Percentiles rank a stretch among this genome's conserved stretches.
Evolutionary conservation across 2,797 vertebrate species (phyloP).

Genomic region (Anguilla marmorata): DNA sequence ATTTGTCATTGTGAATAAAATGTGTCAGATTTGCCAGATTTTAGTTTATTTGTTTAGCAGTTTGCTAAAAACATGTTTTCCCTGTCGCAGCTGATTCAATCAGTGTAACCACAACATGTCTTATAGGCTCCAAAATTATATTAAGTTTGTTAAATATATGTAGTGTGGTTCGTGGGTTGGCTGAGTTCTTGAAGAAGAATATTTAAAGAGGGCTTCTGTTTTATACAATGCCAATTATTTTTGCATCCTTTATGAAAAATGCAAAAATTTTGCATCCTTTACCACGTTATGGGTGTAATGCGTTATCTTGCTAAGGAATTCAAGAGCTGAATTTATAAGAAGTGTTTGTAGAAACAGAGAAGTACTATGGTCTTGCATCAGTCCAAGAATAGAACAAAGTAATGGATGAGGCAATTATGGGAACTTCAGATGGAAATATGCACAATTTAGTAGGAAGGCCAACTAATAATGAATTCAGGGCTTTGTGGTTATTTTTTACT

Average conservation of each 20-base stretch:
- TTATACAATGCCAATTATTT: neutral
- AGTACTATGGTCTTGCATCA: neutral
- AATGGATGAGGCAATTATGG: neutral
- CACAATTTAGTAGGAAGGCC: neutral
- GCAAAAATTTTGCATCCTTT: neutral
- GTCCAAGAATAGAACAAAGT: neutral
- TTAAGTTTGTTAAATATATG: neutral
- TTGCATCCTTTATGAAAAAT: neutral
- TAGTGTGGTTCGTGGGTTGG: neutral
- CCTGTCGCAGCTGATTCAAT: neutral
- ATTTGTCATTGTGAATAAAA: neutral
- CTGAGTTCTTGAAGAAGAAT: neutral
- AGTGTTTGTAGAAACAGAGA: neutral
- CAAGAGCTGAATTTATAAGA: conserved; percentile 16
- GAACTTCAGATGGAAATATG: neutral
- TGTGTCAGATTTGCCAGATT: neutral
- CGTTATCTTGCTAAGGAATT: neutral
- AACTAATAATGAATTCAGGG: neutral
- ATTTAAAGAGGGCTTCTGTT: neutral
- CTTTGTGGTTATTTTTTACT: neutral
- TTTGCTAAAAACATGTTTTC: neutral
- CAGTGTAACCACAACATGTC: neutral
- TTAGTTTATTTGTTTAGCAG: conserved; percentile 4
- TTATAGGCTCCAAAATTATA: neutral
- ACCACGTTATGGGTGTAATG: neutral